Evolutionary conservation across 2,888 invertebrate genomes (phyloP).

Genomic region (Coecobrya sp.): DNA sequence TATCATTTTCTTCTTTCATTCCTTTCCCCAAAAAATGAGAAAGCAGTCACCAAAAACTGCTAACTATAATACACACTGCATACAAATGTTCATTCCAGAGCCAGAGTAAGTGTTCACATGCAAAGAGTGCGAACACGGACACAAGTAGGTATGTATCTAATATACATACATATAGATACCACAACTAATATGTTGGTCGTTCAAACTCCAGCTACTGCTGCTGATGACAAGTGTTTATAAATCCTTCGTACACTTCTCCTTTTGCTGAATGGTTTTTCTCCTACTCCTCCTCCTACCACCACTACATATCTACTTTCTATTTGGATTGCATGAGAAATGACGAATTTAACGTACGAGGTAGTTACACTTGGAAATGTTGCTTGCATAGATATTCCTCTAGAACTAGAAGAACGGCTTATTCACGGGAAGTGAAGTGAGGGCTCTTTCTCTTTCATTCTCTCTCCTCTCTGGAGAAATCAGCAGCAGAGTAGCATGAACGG

Average conservation of each 20-base stretch:
- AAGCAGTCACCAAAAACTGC: slow-evolving; percentile 58
- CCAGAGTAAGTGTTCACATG: background rate
- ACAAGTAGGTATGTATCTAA: background rate
- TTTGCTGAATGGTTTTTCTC: slow-evolving; percentile 40
- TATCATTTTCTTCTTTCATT: slow-evolving; percentile 68
- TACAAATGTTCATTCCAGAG: background rate
- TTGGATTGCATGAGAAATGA: slow-evolving; percentile 25
- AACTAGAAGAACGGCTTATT: background rate
- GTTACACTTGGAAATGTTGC: slow-evolving; percentile 25
- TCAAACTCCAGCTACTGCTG: slow-evolving; percentile 9
- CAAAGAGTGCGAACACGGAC: background rate
- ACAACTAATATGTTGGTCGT: background rate
- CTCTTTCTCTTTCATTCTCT: slow-evolving; percentile 10
- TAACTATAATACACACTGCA: slow-evolving; percentile 20
- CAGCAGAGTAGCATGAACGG: slow-evolving; percentile 14
- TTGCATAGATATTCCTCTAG: background rate
- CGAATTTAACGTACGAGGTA: slow-evolving; percentile 13
- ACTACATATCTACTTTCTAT: slow-evolving; percentile 13
- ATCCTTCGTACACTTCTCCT: slow-evolving; percentile 23
- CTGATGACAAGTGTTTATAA: slow-evolving; percentile 68
- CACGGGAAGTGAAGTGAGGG: background rate
- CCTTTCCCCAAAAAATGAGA: slow-evolving; percentile 52
- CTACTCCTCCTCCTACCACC: slow-evolving; percentile 37
- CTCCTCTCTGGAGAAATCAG: slow-evolving; percentile 74
- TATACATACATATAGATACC: background rate